These are phyloP conservation scores for Diprion similis DNA, from an alignment of 1,140 invertebrate species.

Conservation along the genomic window DNA sequence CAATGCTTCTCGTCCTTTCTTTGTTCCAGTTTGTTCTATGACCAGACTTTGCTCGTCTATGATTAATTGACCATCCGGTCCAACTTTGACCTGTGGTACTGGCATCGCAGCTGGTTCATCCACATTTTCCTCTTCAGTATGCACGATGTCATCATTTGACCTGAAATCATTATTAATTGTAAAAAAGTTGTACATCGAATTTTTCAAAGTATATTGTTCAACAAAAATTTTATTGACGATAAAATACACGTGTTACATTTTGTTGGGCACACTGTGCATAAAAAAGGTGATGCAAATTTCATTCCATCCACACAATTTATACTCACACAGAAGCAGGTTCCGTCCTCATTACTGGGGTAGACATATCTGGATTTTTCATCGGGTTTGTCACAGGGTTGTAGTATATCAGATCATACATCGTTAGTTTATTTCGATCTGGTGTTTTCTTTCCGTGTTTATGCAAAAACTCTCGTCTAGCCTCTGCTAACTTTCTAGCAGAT, in stretches of 20 bases:
- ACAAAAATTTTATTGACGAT: too few species aligned
- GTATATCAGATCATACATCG: constrained; percentile 90
- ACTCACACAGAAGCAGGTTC: constrained; percentile 59
- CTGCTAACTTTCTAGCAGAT: constrained; percentile 62
- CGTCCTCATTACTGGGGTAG: constrained; percentile 30
- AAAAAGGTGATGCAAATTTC: neutral
- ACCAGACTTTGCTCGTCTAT: constrained; percentile 87
- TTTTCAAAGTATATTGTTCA: too few species aligned
- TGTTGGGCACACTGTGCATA: too few species aligned
- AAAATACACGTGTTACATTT: neutral
- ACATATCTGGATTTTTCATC: constrained; percentile 58
- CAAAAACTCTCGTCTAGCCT: constrained; percentile 66
- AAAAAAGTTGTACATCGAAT: neutral
- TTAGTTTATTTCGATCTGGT: constrained; percentile 74
- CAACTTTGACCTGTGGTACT: constrained; percentile 87
- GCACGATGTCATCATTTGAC: constrained; percentile 18
- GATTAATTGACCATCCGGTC: constrained; percentile 85
- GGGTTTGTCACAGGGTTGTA: constrained; percentile 83
- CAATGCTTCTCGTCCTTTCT: constrained; percentile 68
- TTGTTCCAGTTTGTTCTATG: constrained; percentile 75
- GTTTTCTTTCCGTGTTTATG: constrained; percentile 64
- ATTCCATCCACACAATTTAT: constrained; percentile 19
- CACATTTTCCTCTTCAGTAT: constrained; percentile 49
- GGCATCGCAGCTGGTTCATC: constrained; percentile 65
- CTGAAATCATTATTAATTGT: neutral